Percentiles rank a stretch among this genome's conserved stretches.
Evolutionary conservation across 35 echinoderm and acorn worm species (phyloP).

Genomic region (Diadema setosum): DNA sequence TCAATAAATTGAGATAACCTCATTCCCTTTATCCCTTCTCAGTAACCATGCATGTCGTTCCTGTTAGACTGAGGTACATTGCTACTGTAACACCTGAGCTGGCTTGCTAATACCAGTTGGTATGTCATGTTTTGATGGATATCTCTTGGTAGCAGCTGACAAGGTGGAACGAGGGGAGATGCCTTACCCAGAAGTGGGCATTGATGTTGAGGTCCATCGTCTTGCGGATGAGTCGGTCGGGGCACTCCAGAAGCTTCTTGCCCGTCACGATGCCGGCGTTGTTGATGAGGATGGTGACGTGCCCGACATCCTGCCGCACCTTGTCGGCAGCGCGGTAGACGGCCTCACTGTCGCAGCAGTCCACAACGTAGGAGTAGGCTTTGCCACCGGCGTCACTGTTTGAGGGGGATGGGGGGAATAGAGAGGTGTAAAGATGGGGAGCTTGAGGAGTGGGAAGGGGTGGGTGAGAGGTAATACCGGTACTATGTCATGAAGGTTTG

Average conservation of each 20-base stretch:
- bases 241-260: slow-evolving; percentile 53
- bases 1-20: no score
- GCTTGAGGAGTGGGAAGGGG: no score
- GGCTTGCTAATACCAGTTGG: no score
- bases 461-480: no score
- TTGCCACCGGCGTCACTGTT: slow-evolving; percentile 41
- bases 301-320: slow-evolving; percentile 69
- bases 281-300: slow-evolving; percentile 82
- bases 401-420: not conserved
- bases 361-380: slow-evolving; percentile 65
- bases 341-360: slow-evolving; percentile 58
- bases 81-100: no score
- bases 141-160: no score
- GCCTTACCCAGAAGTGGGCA: slow-evolving; percentile 83
- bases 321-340: slow-evolving; percentile 54
- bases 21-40: no score
- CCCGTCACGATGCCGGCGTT: slow-evolving; percentile 89
- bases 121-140: no score
- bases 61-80: no score
- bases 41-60: no score
- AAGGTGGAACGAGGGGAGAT: not conserved
- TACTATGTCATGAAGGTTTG: no score
- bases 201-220: slow-evolving; percentile 83
- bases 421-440: no score
- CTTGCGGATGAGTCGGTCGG: slow-evolving; percentile 63